Evolutionary conservation across 2,113 vertebrate species (phyloP).

Genomic region (Gobiocypris rarus): DNA sequence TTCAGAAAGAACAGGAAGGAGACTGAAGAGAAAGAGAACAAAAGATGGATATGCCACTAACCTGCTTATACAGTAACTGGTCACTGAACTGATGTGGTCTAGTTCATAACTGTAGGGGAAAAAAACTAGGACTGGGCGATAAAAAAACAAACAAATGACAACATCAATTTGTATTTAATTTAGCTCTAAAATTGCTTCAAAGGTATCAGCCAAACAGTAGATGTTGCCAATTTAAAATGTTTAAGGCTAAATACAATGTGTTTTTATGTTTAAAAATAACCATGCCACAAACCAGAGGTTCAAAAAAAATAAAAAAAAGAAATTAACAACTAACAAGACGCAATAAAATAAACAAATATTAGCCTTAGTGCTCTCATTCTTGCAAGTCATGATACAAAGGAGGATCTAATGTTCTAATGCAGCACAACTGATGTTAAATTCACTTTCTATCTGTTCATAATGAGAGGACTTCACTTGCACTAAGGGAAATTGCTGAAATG

Average conservation of each 20-base stretch:
- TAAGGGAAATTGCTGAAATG: not conserved
- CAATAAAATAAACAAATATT: not conserved
- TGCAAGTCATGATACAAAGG: not conserved
- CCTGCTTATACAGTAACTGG: not conserved
- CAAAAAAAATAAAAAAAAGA: not conserved
- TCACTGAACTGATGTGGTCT: not conserved
- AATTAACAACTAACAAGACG: not conserved
- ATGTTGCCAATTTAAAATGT: not conserved
- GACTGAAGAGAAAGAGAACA: constrained; percentile 6
- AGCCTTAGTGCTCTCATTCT: not conserved
- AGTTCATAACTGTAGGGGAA: not conserved
- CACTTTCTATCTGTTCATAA: not conserved
- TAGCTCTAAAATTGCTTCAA: not conserved
- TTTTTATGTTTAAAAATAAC: not conserved
- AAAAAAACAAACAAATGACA: no score
- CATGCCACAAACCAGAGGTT: not conserved
- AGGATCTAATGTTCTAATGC: not conserved
- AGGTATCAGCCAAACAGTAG: not conserved
- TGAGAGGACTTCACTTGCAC: not conserved
- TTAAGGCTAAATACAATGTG: not conserved
- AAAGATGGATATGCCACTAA: not conserved
- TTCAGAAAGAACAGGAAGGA: not conserved
- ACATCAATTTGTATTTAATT: not conserved
- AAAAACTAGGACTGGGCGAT: not conserved
- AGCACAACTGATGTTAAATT: not conserved